Base-by-base conservation (phyloP, 2,888 invertebrate genomes). In the Anticlea derivata region DNA sequence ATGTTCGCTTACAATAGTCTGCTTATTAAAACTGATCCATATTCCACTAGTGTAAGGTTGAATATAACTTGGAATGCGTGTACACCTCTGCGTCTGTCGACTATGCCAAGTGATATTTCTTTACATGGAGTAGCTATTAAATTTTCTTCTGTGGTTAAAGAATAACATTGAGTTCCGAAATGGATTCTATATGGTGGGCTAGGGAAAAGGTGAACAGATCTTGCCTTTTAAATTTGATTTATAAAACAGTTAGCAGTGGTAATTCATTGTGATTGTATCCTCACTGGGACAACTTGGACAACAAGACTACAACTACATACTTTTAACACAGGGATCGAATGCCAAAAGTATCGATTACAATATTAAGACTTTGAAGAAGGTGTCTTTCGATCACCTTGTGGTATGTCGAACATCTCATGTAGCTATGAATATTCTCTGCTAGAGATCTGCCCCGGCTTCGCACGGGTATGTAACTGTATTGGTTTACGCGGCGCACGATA, bases 121-220 rank as follows among this genome's bases (percentile, higher is more conserved):
- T 23, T 7, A 23, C n/a, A 13, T 11, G 5, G 6, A n/a, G 7
- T 30, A 7, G 20, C 7, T 5, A 22, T n/a, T 30, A 31, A 5
- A 41, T n/a, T 8, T 8, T 24, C 3, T n/a, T 31, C 13, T 26
- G 24, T 31, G 39, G 31, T 39, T 41, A 34, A 41, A 13, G 24
- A 41, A 48, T 29, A 48, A 49, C 35, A 37, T 30, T 49, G 48
- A 29, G 10, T 8, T 13, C 3, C 22, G 7, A 48, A 11, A 23
- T 29, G 33, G 26, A 27, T 33, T 38, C 8, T 38, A 12, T 45
- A 46, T 20, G 34, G 48, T 38, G 12, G 29, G 33, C 33, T 20
- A 38, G 38, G 11, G 13, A 11, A 39, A 34, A 48, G 34, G 34
- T 29, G 20, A 47, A 12, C 20, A 26, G 17, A 26, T 22, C 33